These are phyloP conservation scores for Bugula neritina DNA, from an alignment of 2,888 invertebrate genomes.

Conservation along the genomic window DNA sequence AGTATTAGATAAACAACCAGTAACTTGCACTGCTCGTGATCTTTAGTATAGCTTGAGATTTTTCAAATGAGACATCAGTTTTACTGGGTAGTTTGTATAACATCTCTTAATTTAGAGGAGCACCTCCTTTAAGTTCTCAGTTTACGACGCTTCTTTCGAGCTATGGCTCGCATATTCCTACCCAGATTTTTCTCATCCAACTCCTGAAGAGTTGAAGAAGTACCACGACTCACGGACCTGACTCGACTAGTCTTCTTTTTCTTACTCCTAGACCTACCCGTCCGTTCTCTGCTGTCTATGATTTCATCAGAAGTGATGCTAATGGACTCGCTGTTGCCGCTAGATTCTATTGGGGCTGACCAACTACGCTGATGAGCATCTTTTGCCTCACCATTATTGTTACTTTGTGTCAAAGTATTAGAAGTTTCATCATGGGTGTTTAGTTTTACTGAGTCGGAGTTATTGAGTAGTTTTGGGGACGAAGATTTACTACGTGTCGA, in stretches of 20 bases:
- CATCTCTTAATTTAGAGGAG: no score
- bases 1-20: no score
- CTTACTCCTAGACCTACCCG: not conserved
- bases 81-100: no score
- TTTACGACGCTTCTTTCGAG: not conserved
- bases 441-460: not conserved
- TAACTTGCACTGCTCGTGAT: no score
- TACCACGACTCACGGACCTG: not conserved
- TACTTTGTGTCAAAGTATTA: no score
- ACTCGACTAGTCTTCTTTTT: not conserved
- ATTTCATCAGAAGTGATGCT: not conserved
- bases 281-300: not conserved
- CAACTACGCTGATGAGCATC: not conserved
- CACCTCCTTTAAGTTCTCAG: conserved; percentile 19
- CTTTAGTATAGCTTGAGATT: no score
- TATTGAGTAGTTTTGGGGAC: not conserved
- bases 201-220: not conserved
- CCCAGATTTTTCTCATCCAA: not conserved
- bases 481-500: not conserved
- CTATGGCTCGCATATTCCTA: conserved; percentile 9
- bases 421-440: no score
- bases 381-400: no score
- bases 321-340: not conserved
- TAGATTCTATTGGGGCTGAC: not conserved
- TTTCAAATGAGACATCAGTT: no score